Evolutionary conservation across 2,888 invertebrate species (phyloP), one percentile per base, ranked within the genome.

Genomic region (Meiosimyza platycephala): DNA sequence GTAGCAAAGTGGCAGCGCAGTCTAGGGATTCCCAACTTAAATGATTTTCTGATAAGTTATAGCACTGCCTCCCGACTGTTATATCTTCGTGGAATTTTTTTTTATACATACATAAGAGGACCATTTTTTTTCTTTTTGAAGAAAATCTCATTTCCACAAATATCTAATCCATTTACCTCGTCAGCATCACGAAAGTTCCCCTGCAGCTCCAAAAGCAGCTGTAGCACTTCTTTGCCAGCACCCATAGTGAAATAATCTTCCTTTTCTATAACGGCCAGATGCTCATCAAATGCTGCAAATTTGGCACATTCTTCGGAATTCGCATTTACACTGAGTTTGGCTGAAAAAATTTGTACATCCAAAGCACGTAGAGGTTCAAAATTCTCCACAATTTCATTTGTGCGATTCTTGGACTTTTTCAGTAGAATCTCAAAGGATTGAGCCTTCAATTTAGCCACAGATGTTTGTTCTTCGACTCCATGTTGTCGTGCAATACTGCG

Each of bases 331-430:
- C 76, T 77, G 2, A 83, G 73, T 76, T 79, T 82, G 2, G 81
- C 78, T 9, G 82, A 79, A 75, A 83, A 83, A 48, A 79, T 72
- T 62, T 80, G 79, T 54, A 79, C 73, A 59, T 80, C 78, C 33
- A 83, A 74, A 47, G 81, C 82, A 55, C 81, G 79, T 52, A 80
- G 77, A 6, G 81, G 78, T 72, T 84, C 81, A 71, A 80, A 79
- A 33, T 77, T 74, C 63, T 76, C 76, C 2, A 16, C 22, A 11
- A 13, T 40, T 48, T 76, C 75, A 47, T 78, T 73, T 16, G n/a
- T 50, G n/a, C n/a, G 28, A 50, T 76, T 71, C 62, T 73, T 60
- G 1, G 80, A 79, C 78, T 82, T 83, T 67, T 81, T 83, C 3
- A 84, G 67, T 50, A 84, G 60, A 57, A 83, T 79, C 75, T 82